Base-by-base conservation (phyloP, 2,888 invertebrate species). In the Rhingia campestris region DNA sequence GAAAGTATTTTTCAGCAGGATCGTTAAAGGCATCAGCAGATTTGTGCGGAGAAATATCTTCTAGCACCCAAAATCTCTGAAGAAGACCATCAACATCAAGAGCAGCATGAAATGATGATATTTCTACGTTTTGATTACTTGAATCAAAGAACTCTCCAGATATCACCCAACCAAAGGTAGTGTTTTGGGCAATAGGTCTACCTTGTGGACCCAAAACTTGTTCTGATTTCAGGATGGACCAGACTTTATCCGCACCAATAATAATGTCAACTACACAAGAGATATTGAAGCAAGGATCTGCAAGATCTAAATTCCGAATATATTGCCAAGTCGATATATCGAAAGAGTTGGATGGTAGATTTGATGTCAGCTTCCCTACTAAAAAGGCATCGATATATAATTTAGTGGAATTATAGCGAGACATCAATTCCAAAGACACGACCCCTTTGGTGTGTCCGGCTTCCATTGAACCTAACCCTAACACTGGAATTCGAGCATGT, bases 91-190 rank as follows among this genome's bases (percentile, higher is more conserved):
- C 75, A 10, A 75, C 43, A 22, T 80, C 54, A 32, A 58, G 6
- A 39, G 14, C 7, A 6, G 53, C 7, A 56, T 39, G 32, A 64
- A 72, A 41, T 59, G 61, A 69, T 10, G 39, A 53, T 12, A 51
- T n/a, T 32, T 35, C 49, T 43, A 14, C 6, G 22, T n/a, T 6
- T 14, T 32, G 39, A 12, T 12, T 22, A 7, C 12, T 32, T 64
- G 33, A 32, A 14, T 43, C 4, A 35, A 12, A 14, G 33, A 64
- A 49, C 7, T 75, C 72, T n/a, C 80, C 82, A 14, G 73, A 49
- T 14, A 76, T 76, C 2, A 80, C 81, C 80, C 77, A 86, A 14
- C 86, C 77, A 59, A 84, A 84, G 1, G 80, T 58, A 10, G 54
- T 84, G 7, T 82, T 69, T 47, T 86, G 51, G 6, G 80, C 82